Percentiles rank a stretch among this genome's conserved stretches.
Conservation (phyloP, 2,888 invertebrate species). For the Dicycla oo region DNA sequence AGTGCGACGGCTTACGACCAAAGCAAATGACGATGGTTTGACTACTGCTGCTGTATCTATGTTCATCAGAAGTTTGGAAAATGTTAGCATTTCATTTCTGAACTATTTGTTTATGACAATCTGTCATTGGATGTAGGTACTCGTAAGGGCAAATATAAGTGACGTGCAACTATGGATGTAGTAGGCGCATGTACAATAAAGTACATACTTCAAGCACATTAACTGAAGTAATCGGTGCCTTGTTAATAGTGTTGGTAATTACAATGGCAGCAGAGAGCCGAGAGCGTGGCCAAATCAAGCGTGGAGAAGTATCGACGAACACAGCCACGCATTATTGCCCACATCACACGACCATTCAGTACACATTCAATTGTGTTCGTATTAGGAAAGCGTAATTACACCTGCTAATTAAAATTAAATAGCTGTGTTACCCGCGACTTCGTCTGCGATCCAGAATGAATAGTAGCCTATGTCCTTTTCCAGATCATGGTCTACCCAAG, state of each 20-base stretch:
- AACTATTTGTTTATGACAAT: neutral
- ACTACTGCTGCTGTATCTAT: too few species aligned
- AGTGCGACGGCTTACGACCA: neutral
- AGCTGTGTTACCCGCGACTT: too few species aligned
- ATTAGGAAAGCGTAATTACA: neutral
- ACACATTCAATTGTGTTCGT: neutral
- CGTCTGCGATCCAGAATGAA: too few species aligned
- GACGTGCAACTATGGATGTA: neutral
- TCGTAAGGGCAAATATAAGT: neutral
- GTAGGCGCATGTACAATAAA: neutral
- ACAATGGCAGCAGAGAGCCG: neutral
- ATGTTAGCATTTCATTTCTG: neutral
- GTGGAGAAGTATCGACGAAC: conserved; percentile 6
- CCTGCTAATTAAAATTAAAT: neutral
- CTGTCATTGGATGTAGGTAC: neutral
- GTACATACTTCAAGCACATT: neutral
- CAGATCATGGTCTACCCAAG: too few species aligned
- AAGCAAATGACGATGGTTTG: neutral
- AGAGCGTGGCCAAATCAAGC: too few species aligned
- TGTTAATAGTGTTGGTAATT: neutral
- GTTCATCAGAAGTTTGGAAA: neutral
- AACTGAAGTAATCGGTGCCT: neutral
- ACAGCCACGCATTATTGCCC: neutral
- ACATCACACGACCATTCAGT: neutral
- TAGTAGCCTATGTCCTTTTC: too few species aligned